Evolutionary conservation across 2,888 invertebrate species (phyloP).

Genomic region (Ptychoptera albimana): DNA sequence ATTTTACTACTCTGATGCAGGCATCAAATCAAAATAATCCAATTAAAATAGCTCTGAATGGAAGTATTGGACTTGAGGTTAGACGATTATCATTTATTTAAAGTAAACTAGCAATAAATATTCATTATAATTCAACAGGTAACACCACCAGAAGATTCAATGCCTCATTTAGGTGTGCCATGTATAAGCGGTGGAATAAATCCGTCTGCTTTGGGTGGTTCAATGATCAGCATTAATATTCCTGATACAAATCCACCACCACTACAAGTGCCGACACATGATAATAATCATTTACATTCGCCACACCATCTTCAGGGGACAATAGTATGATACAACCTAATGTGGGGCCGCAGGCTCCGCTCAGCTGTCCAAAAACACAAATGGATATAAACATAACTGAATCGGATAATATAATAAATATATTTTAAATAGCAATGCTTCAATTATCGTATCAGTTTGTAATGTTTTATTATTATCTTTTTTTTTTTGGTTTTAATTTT

Average conservation of each 20-base stretch:
- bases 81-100: background rate
- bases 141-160: constrained; percentile 48
- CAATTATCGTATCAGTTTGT: no score
- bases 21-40: constrained; percentile 54
- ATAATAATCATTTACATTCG: constrained; percentile 27
- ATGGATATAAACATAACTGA: constrained; percentile 24
- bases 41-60: constrained; percentile 71
- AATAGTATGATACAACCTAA: constrained; percentile 88
- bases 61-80: constrained; percentile 66
- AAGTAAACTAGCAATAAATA: background rate
- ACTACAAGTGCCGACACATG: constrained; percentile 37
- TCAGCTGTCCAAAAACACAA: constrained; percentile 49
- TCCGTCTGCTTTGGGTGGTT: constrained; percentile 24
- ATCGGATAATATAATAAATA: constrained; percentile 2
- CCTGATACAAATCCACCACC: constrained; percentile 34
- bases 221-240: constrained; percentile 25
- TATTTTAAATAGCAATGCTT: no score
- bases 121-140: constrained; percentile 25
- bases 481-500: no score
- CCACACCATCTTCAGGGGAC: constrained; percentile 73
- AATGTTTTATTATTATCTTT: no score
- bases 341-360: constrained; percentile 80
- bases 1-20: constrained; percentile 52
- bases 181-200: constrained; percentile 27
- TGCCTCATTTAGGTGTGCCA: constrained; percentile 27